Percentiles rank a stretch among this genome's conserved stretches.
Evolutionary conservation across 1,140 invertebrate genomes (phyloP).

Genomic region (Cotesia vestalis): DNA sequence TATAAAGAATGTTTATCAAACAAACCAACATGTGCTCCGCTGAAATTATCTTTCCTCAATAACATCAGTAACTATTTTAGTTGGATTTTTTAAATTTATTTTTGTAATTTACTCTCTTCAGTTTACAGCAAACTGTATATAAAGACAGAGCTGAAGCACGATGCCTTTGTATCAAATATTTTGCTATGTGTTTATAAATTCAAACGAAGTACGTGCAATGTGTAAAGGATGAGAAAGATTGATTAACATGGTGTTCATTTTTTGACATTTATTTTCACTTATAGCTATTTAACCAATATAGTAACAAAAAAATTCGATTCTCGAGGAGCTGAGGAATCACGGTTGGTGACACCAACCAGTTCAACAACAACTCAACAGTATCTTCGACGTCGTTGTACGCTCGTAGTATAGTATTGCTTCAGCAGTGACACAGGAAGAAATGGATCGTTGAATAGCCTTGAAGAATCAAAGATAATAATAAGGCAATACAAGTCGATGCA

Average conservation of each 20-base stretch:
- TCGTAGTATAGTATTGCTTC: neutral
- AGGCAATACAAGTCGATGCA: conserved; percentile 42
- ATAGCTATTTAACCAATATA: neutral
- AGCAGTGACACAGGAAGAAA: conserved; percentile 37
- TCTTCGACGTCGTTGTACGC: neutral
- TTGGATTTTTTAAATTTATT: neutral
- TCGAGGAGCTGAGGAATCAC: conserved; percentile 18
- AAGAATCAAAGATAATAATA: conserved; percentile 22
- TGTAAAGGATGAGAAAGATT: neutral
- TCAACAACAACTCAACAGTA: conserved; percentile 8
- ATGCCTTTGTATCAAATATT: too few relatives aligned
- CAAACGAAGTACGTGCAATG: too few relatives aligned
- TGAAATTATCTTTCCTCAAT: conserved; percentile 3
- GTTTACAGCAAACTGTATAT: neutral
- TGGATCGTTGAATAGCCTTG: conserved; percentile 42
- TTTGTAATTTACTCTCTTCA: too few relatives aligned
- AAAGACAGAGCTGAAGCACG: neutral
- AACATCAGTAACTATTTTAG: neutral
- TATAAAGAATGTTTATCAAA: conserved; percentile 9
- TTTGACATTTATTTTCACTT: neutral
- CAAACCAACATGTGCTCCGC: neutral
- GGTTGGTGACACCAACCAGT: conserved; percentile 10
- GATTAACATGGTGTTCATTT: conserved; percentile 11
- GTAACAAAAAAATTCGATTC: conserved; percentile 29
- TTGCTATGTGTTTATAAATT: too few relatives aligned